Evolutionary conservation across 2,888 invertebrate genomes (phyloP), one percentile per base, ranked within the genome.

Genomic region (Myopa testacea): DNA sequence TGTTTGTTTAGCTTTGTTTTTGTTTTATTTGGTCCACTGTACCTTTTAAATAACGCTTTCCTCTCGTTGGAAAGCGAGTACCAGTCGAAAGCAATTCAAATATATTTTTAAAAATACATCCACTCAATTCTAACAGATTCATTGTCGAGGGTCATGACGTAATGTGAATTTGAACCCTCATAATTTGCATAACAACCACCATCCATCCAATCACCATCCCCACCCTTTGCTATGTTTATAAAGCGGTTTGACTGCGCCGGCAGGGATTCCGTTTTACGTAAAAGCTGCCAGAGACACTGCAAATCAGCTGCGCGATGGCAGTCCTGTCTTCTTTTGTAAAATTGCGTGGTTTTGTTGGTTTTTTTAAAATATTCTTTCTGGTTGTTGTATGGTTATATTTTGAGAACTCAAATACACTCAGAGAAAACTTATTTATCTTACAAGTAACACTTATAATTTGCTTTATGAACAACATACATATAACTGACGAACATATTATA

Each of bases 161-260:
- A 69, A 69, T 52, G 69, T 19, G n/a, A 26, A 69, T 69, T 67
- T 69, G 45, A 26, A 69, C 69, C 69, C 69, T 50, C 69, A 69
- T 69, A 50, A 52, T 69, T 45, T 26, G 26, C n/a, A 26, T 45
- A 69, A 69, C 38, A 45, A 50, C 50, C 69, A 55, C 55, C 55
- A 55, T 12, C 55, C 2, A 5, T 5, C n/a, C n/a, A n/a, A 55
- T 14, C 55, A 16, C 5, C 14, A 16, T 14, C 55, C 55, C 55
- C n/a, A 40, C 40, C 45, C 67, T 40, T 67, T n/a, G 37, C 16
- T 16, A 67, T 63, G 63, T 7, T 62, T 26, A 62, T 62, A 19
- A 62, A n/a, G 8, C n/a, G 60, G 2, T 45, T 45, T 45, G 10
- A 45, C 6, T 60, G 67, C n/a, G 67, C 40, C 37, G 3, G 40